Evolutionary conservation across 2,888 invertebrate species (phyloP).

Genomic region (Aphodius granarius): DNA sequence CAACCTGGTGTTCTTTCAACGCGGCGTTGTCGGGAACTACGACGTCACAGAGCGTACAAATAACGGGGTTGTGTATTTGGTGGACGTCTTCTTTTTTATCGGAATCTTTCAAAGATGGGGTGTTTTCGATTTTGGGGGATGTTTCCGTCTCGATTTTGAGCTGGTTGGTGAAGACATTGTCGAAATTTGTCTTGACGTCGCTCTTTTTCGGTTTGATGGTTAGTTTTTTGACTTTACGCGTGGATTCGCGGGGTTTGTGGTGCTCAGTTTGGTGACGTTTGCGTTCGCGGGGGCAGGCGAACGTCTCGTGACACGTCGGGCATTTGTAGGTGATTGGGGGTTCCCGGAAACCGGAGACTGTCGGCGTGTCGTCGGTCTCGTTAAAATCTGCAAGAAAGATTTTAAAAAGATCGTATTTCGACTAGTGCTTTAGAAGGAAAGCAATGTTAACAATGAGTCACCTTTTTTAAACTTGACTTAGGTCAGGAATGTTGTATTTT

Average conservation of each 20-base stretch:
- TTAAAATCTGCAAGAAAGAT: not conserved
- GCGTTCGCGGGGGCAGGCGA: slow-evolving; percentile 64
- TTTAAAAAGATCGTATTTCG: not conserved
- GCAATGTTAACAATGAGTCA: too few species aligned
- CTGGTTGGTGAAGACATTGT: slow-evolving; percentile 49
- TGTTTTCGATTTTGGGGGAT: slow-evolving; percentile 8
- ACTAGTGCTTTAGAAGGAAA: too few species aligned
- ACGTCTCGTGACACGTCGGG: slow-evolving; percentile 60
- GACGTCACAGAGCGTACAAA: slow-evolving; percentile 45
- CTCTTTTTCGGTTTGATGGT: slow-evolving; percentile 44
- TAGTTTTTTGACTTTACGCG: slow-evolving; percentile 46
- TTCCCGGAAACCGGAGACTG: slow-evolving; percentile 49
- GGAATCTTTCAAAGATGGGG: not conserved
- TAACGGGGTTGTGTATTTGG: slow-evolving; percentile 27
- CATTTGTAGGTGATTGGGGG: slow-evolving; percentile 59
- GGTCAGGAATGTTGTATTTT: too few species aligned
- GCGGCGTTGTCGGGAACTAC: slow-evolving; percentile 41
- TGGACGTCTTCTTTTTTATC: slow-evolving; percentile 26
- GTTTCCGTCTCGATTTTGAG: slow-evolving; percentile 43
- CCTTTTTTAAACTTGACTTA: too few species aligned
- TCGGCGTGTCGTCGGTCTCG: slow-evolving; percentile 40
- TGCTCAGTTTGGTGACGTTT: slow-evolving; percentile 62
- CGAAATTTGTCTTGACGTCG: slow-evolving; percentile 50
- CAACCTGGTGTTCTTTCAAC: slow-evolving; percentile 55
- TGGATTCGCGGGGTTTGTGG: slow-evolving; percentile 55